Evolutionary conservation across 2,113 vertebrate genomes (phyloP).

Genomic region (Python bivittatus): DNA sequence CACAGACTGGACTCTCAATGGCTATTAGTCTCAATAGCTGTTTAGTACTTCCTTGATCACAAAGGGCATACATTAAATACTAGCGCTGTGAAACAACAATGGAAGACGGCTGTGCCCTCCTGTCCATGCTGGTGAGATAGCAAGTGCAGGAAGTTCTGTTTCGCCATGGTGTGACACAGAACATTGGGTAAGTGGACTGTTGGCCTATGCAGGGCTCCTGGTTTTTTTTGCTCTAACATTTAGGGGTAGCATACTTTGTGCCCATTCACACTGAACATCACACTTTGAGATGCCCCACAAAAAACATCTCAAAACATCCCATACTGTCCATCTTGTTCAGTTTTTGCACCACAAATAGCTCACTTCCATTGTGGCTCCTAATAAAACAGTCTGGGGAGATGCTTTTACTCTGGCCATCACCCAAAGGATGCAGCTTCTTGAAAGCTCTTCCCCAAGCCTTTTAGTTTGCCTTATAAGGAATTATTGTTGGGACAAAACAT

Average conservation of each 20-base stretch:
- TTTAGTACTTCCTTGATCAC: background rate
- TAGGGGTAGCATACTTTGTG: background rate
- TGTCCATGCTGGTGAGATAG: background rate
- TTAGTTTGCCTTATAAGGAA: background rate
- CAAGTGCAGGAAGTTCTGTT: background rate
- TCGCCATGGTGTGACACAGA: background rate
- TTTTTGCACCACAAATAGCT: background rate
- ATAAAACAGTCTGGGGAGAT: background rate
- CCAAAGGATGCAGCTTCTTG: background rate
- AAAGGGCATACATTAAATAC: background rate
- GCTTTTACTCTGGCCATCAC: background rate
- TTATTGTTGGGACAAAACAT: background rate
- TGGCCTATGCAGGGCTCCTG: background rate
- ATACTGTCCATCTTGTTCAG: background rate
- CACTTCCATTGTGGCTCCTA: background rate
- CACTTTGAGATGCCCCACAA: background rate
- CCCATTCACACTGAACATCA: background rate
- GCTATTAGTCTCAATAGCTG: background rate
- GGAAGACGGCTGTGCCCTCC: background rate
- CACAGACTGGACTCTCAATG: background rate
- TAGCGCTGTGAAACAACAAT: background rate
- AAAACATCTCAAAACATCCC: too few species aligned
- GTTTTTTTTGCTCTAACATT: background rate
- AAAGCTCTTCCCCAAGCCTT: background rate
- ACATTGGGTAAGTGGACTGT: background rate